These are phyloP conservation scores for Aegotheles bennettii DNA, from an alignment of 2,113 vertebrate species.

Conservation along the genomic window DNA sequence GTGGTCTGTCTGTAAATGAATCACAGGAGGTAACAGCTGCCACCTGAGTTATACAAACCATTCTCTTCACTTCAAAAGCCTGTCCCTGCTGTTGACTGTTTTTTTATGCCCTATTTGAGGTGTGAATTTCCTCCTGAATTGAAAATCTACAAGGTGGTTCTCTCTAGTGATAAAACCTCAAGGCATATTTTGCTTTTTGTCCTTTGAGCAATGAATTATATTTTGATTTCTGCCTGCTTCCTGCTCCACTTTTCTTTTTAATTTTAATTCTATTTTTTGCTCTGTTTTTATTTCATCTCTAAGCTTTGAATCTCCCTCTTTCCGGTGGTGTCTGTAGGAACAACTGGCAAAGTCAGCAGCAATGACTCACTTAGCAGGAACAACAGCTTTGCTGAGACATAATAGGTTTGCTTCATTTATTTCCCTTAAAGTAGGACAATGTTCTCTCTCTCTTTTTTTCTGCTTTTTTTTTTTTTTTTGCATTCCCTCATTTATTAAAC, in stretches of 20 bases:
- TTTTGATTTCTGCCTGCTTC: not conserved
- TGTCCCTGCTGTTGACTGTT: not conserved
- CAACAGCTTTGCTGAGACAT: constrained; percentile 33
- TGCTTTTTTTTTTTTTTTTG: not conserved
- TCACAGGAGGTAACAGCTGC: not conserved
- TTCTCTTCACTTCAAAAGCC: not conserved
- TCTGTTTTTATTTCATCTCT: not conserved
- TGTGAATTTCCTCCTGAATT: not conserved
- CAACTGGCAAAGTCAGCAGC: constrained; percentile 41
- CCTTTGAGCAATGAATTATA: not conserved
- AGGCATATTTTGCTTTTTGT: not conserved
- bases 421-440: constrained; percentile 33
- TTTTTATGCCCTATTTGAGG: not conserved
- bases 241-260: not conserved
- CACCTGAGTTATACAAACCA: not conserved
- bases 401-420: constrained; percentile 46
- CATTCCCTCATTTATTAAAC: constrained; percentile 6
- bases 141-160: not conserved
- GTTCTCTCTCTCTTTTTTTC: not conserved
- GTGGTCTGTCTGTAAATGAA: not conserved
- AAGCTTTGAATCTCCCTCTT: constrained; percentile 12
- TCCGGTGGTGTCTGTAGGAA: constrained; percentile 13
- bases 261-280: not conserved
- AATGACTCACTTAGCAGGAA: constrained; percentile 43
- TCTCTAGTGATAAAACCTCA: not conserved